phyloP scores from a whole-genome alignment of 2,113 vertebrate genomes.

The Lontra canadensis region DNA sequence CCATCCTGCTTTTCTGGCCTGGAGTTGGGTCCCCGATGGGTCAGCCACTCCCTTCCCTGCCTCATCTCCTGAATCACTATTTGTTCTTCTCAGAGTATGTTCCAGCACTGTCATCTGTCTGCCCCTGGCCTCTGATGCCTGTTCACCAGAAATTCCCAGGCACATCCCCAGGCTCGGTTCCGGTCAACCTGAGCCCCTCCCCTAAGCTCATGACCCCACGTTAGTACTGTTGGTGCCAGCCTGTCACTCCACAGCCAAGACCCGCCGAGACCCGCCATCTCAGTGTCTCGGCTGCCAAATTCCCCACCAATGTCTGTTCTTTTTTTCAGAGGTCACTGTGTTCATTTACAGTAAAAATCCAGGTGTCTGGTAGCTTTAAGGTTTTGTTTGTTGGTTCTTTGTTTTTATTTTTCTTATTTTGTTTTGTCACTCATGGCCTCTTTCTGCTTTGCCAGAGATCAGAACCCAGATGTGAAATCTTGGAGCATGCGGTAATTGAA shows the following conservation, averaged over 20 bases:
- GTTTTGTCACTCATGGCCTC: background rate
- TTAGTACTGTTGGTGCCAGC: background rate
- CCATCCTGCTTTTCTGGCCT: background rate
- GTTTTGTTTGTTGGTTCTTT: background rate
- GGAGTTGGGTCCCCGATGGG: background rate
- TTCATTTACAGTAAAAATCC: background rate
- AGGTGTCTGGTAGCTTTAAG: background rate
- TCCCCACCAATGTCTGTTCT: background rate
- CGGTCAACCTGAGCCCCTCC: background rate
- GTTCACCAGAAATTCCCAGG: background rate
- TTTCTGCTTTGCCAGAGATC: background rate
- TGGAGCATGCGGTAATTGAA: background rate
- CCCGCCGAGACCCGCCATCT: accelerated
- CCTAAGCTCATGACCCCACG: background rate
- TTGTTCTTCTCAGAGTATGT: background rate
- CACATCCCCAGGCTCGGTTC: background rate
- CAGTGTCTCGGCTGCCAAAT: background rate
- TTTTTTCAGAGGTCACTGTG: background rate
- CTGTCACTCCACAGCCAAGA: background rate
- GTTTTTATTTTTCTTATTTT: background rate
- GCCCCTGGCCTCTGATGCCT: background rate
- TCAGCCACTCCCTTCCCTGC: background rate
- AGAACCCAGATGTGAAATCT: background rate
- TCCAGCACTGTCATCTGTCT: background rate
- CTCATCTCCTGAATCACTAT: background rate